These are phyloP conservation scores for Dasypus novemcinctus DNA, from an alignment of 2,113 vertebrate genomes.

Conservation along the genomic window DNA sequence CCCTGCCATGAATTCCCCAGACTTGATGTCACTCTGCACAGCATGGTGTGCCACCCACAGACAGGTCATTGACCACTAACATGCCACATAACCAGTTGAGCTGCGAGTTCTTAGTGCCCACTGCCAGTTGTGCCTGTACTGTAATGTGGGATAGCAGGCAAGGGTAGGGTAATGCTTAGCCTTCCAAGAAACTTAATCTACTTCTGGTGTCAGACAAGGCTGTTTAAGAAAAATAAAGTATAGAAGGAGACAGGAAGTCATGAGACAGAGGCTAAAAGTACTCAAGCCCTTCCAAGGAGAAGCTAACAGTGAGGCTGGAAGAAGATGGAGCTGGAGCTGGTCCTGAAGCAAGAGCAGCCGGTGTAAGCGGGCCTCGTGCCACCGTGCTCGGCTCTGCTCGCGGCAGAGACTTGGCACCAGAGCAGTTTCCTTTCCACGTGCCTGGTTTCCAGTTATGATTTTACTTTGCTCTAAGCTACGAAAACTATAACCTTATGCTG, in stretches of 20 bases:
- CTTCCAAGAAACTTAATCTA: accelerated
- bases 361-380: accelerated
- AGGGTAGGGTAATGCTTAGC: accelerated
- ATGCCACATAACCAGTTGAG: too few species aligned
- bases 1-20: too few species aligned
- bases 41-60: accelerated
- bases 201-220: background rate
- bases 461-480: slow-evolving; percentile 29
- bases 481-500: background rate
- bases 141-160: accelerated
- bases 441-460: background rate
- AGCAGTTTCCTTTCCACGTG: background rate
- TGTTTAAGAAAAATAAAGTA: background rate
- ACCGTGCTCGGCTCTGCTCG: background rate
- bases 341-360: accelerated
- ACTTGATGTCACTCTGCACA: accelerated
- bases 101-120: background rate
- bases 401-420: background rate
- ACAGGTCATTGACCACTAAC: too few species aligned
- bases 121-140: too few species aligned
- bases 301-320: background rate
- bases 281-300: background rate
- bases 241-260: background rate
- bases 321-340: accelerated
- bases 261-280: background rate